Evolutionary conservation across 2,113 vertebrate genomes (phyloP), one percentile per base, ranked within the genome.

Genomic region (Fregata magnificens): DNA sequence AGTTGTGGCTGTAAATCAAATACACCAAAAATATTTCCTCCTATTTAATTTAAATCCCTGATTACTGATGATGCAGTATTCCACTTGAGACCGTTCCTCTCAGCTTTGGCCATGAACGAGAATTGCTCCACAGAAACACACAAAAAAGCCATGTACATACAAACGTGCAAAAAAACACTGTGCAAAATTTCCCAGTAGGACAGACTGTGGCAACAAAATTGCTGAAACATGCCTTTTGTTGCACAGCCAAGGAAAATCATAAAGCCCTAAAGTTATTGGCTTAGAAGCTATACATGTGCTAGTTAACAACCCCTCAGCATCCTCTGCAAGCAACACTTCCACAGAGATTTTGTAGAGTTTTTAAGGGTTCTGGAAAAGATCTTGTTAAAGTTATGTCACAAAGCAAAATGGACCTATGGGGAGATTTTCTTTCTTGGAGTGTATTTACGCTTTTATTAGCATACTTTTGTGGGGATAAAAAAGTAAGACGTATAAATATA

Each of bases 1-100:
- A 63, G 13, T 65, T 96, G 13, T 84, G 80, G 32, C 70, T 95
- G 22, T 32, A 97, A 97, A 97, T 96, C 47, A 94, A 92, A 80
- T 24, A 55, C 52, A 90, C 45, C 55, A 92, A 91, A 97, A 97
- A 77, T 90, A 87, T 81, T 83, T 95, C 19, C 38, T 70, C 25
- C 28, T 44, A 82, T 92, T 71, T 86, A 65, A 79, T 94, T 87
- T 81, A 97, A 96, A 93, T 40, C 73, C 80, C 49, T 0, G 0
- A 36, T n/a, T 78, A 80, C 18, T 59, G 38, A 86, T 67, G 29
- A 24, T 86, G 86, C 71, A 69, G 15, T 81, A 24, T 83, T 90
- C 52, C 21, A 14, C 26, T 74, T 88, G 52, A 67, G 42, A 58
- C 9, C 3, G 2, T 18, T 88, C 19, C 45, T 26, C 38, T 63